Percentiles rank a stretch among this genome's conserved stretches.
These are phyloP conservation scores for Drosophila paracracens DNA, from an alignment of 2,888 invertebrate species.

Conservation along the genomic window DNA sequence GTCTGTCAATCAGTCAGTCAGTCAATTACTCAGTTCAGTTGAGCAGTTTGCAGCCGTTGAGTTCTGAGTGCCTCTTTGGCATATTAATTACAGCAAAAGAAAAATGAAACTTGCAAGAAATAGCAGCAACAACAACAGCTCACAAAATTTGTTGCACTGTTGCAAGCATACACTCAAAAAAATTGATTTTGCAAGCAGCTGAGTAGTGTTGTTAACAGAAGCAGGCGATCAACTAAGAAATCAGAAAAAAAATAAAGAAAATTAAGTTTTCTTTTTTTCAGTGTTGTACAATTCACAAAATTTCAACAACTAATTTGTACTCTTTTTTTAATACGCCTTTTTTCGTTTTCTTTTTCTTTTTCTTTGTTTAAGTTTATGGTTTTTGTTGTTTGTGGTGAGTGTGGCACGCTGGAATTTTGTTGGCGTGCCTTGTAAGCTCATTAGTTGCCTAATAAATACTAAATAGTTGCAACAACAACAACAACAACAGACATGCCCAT, in stretches of 20 bases:
- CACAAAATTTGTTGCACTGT: background rate
- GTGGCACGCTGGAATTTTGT: conserved; percentile 10
- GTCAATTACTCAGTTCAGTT: conserved; percentile 9
- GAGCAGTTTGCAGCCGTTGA: conserved; percentile 6
- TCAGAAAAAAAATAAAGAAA: too few relatives aligned
- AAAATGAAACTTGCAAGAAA: conserved; percentile 12
- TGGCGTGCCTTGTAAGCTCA: conserved; percentile 43
- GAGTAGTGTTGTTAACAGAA: too few relatives aligned
- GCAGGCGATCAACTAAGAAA: too few relatives aligned
- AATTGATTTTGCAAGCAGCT: background rate
- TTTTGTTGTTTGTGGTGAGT: background rate
- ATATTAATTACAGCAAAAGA: conserved; percentile 48
- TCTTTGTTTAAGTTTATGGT: background rate
- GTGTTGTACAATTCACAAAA: background rate
- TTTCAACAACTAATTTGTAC: background rate
- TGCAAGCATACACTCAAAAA: background rate
- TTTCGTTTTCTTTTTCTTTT: background rate
- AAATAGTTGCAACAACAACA: conserved; percentile 21
- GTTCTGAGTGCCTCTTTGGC: conserved; percentile 23
- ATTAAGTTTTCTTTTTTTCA: background rate
- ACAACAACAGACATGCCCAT: background rate
- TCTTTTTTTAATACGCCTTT: background rate
- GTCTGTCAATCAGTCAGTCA: conserved; percentile 13
- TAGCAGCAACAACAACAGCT: conserved; percentile 1
- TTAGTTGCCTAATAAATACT: conserved; percentile 48